Percentiles rank a stretch among this genome's conserved stretches.
Conservation (phyloP, 1,140 invertebrate species). For the Frieseomelitta varia region DNA sequence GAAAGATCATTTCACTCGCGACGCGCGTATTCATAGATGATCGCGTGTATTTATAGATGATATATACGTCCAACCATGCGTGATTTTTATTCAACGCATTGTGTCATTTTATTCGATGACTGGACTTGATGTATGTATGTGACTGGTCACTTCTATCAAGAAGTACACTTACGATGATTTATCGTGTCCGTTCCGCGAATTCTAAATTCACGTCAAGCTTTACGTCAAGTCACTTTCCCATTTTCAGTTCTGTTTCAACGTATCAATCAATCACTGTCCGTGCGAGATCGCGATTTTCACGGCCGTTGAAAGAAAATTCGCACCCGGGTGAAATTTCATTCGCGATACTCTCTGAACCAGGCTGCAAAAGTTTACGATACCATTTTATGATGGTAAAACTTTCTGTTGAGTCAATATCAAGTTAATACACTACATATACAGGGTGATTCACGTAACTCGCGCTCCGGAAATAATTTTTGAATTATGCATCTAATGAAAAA, state of each 20-base stretch:
- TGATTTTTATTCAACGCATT: neutral
- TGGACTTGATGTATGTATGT: neutral
- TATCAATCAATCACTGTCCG: neutral
- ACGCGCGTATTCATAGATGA: neutral
- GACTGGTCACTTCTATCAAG: neutral
- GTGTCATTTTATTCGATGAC: neutral
- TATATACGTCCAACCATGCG: neutral
- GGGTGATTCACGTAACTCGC: too few species aligned
- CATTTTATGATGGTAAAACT: too few species aligned
- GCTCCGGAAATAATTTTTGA: too few species aligned
- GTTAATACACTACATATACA: too few species aligned
- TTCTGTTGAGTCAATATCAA: too few species aligned
- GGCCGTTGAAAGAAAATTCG: neutral
- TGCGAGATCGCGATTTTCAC: neutral
- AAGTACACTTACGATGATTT: neutral
- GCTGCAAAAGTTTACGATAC: too few species aligned
- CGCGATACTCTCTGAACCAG: neutral
- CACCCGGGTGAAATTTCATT: neutral
- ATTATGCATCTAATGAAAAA: too few species aligned
- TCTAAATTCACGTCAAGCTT: neutral
- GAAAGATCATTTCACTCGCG: neutral
- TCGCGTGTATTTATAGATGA: too few species aligned
- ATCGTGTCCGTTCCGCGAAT: neutral
- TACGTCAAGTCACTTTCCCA: neutral
- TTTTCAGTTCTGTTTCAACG: neutral